These are phyloP conservation scores for Odontomachus brunneus DNA, from an alignment of 1,140 invertebrate species.

Conservation along the genomic window DNA sequence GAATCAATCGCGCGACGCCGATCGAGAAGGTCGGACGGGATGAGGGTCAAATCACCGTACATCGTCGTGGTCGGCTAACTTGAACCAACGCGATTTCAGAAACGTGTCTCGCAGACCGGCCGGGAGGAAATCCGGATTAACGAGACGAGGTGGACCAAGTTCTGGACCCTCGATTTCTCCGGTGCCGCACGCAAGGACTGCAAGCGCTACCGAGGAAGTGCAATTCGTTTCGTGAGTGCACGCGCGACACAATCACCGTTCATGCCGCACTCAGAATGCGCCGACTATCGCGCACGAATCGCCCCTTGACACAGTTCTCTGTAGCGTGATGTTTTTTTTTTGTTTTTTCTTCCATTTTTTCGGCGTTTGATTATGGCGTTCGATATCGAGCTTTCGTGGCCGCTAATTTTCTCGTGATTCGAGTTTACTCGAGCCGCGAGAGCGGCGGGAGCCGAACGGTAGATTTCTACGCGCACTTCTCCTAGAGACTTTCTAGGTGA, in stretches of 20 bases:
- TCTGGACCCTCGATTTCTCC: conserved; percentile 60
- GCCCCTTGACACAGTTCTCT: conserved; percentile 35
- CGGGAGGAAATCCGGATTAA: conserved; percentile 53
- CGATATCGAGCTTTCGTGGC: conserved; percentile 6
- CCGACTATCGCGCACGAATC: not conserved
- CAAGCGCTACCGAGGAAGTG: not conserved
- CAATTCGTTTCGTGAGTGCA: not conserved
- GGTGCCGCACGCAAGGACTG: conserved; percentile 29
- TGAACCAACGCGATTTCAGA: not conserved
- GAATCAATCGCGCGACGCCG: not conserved
- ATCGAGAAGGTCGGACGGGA: not conserved
- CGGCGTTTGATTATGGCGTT: not conserved
- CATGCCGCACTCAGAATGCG: conserved; percentile 7
- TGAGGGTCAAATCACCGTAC: not conserved
- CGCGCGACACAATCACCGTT: conserved; percentile 39
- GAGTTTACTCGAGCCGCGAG: not conserved
- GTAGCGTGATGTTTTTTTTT: not conserved
- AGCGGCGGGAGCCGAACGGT: not conserved
- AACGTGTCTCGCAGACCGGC: conserved; percentile 42
- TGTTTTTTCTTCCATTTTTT: not conserved
- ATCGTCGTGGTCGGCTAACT: too few relatives aligned
- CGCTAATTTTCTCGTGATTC: not conserved
- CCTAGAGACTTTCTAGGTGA: conserved; percentile 39
- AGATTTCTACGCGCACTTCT: conserved; percentile 4
- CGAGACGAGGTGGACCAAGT: conserved; percentile 1